A percentile compares a stretch with the other conserved stretches of the same genome.
Evolutionary conservation across 2,797 vertebrate species (phyloP).

Genomic region (Oryzias sinensis): DNA sequence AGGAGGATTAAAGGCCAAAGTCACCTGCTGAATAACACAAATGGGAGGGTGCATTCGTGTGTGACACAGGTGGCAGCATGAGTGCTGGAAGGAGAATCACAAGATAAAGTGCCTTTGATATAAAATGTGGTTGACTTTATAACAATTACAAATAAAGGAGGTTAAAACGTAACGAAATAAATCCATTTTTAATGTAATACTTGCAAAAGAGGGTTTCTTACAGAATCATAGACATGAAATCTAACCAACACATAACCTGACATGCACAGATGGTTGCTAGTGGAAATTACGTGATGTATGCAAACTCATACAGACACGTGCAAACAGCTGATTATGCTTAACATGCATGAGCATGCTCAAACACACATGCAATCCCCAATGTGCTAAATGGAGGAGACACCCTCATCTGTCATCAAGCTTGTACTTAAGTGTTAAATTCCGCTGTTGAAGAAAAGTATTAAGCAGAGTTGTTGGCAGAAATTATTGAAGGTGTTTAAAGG

Average conservation of each 20-base stretch:
- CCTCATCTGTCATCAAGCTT: constrained; percentile 44
- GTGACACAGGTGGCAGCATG: constrained; percentile 11
- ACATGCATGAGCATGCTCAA: constrained; percentile 17
- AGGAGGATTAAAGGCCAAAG: constrained; percentile 39
- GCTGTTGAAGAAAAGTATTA: constrained; percentile 47
- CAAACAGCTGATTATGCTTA: constrained; percentile 24
- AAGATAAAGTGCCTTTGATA: constrained; percentile 8
- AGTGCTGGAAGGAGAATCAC: constrained; percentile 13
- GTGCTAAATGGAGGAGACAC: constrained; percentile 24
- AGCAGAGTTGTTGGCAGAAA: constrained; percentile 35
- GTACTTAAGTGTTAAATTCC: constrained; percentile 20
- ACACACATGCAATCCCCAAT: constrained; percentile 4
- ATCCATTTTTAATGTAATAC: too few relatives aligned
- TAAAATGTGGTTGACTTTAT: constrained; percentile 30
- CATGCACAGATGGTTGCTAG: constrained; percentile 32
- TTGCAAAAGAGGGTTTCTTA: constrained; percentile 11
- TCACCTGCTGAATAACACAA: constrained; percentile 45
- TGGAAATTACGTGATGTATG: constrained; percentile 38
- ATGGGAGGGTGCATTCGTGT: constrained; percentile 6
- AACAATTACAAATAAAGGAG: constrained; percentile 40
- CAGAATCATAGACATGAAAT: constrained; percentile 10
- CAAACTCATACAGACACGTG: constrained; percentile 41
- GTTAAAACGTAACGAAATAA: background rate
- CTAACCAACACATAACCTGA: constrained; percentile 20
- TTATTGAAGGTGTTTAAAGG: constrained; percentile 40